These are phyloP conservation scores for Orthosia incerta DNA, from an alignment of 2,888 invertebrate species.

Conservation along the genomic window DNA sequence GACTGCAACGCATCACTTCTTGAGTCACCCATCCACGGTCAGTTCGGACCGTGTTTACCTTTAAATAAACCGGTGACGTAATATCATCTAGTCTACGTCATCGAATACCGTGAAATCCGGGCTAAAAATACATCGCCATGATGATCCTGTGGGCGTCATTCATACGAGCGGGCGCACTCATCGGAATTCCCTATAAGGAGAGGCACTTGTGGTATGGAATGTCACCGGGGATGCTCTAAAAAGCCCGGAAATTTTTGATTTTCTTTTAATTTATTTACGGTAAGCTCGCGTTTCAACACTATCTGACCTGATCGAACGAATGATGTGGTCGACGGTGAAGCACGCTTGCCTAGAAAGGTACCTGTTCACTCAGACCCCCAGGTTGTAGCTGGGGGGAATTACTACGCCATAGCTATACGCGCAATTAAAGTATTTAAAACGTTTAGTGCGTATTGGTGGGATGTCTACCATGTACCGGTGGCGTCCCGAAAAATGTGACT, in stretches of 20 bases:
- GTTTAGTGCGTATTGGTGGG: too few species aligned
- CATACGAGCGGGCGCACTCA: neutral
- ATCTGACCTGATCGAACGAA: too few species aligned
- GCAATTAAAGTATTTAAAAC: too few species aligned
- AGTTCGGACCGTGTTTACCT: conserved; percentile 3
- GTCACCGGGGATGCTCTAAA: neutral
- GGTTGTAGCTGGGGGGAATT: too few species aligned
- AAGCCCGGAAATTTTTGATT: neutral
- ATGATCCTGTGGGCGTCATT: conserved; percentile 32
- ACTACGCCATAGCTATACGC: too few species aligned
- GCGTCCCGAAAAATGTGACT: too few species aligned
- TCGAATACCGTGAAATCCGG: conserved; percentile 32
- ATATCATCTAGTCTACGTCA: conserved; percentile 7
- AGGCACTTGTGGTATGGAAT: neutral
- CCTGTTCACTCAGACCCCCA: too few species aligned
- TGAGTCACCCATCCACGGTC: neutral
- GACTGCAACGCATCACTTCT: neutral
- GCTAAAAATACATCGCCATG: conserved; percentile 26
- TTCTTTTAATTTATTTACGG: too few species aligned
- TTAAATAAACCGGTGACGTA: conserved; percentile 24
- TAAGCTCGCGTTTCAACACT: too few species aligned
- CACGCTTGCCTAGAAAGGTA: too few species aligned
- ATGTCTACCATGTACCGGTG: too few species aligned
- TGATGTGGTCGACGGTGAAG: too few species aligned
- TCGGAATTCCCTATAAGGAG: conserved; percentile 21